Base-by-base conservation (phyloP, 2,113 vertebrate genomes). In the Haplotaxodon microlepis region DNA sequence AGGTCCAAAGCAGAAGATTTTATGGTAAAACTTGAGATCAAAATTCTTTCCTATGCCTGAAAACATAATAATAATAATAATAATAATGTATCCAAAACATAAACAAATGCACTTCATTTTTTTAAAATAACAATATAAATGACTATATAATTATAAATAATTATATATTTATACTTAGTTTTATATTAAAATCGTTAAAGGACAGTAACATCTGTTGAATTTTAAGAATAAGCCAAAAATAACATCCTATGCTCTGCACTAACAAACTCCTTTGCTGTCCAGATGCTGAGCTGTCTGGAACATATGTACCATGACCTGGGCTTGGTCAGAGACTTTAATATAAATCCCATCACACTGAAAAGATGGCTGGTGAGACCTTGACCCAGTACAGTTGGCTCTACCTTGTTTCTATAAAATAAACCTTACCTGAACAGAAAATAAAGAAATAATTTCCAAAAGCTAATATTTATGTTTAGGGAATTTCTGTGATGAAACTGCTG, bases 261-360 rank as follows among this genome's bases (percentile, higher is more conserved):
- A 76, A 76, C 14, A 29, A 76, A 31, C 54, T 16, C 6, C 12
- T 38, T 38, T 76, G 40, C 16, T 76, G 40, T 71, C 8, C 93
- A 99, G 98, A 99, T 99, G 98, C 97, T 99, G 93, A 99, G 97
- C 92, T 99, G 98, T 88, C 92, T 99, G 91, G 98, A 99, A 86
- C 97, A 98, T 53, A 99, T 99, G 98, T 99, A 98, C 94, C 97
- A 98, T 1, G 98, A 99, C 91, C 97, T 99, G 6, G 97, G 98
- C 21, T 84, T 99, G 87, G 98, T 99, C 7, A 96, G 94, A 88
- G 97, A 98, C 92, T 99, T 99, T 94, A 97, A 94, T 95, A 98
- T 99, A 93, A 98, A 98, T 93, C 98, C 98, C 8, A 96, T 99
- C 92, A 99, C 97, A 0, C 83, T 99, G 84, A 97, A 97, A 93